Percentiles rank a stretch among this genome's conserved stretches.
Evolutionary conservation across 53 echinoderm and acorn worm genomes (phyloP).

Genomic region (Hippasteria phrygiana): DNA sequence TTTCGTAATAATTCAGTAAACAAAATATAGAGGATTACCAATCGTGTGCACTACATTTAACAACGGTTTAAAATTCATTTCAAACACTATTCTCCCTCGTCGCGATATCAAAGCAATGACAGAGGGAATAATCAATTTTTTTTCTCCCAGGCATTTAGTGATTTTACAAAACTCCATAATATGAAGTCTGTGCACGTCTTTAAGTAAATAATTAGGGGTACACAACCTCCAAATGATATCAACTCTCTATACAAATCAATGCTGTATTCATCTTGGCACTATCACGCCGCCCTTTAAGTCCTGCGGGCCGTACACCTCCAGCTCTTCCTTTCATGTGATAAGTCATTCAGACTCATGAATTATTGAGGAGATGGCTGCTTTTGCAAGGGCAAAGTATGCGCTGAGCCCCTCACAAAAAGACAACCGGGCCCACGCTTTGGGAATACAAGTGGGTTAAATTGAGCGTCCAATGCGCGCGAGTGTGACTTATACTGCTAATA

Average conservation of each 20-base stretch:
- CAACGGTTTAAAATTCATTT: too few relatives aligned
- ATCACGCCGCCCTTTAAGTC: background rate
- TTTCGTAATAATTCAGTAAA: too few relatives aligned
- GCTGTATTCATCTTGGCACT: background rate
- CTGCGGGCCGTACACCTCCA: background rate
- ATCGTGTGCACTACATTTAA: too few relatives aligned
- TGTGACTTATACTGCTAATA: too few relatives aligned
- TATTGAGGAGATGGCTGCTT: background rate
- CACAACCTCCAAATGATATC: background rate
- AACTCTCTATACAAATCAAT: background rate
- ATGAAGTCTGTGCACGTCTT: too few relatives aligned
- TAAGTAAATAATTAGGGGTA: too few relatives aligned
- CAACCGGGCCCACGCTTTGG: background rate
- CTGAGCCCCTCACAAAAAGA: background rate
- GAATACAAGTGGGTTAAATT: conserved; percentile 8
- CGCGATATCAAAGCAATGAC: too few relatives aligned
- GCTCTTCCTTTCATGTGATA: background rate
- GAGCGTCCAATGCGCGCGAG: background rate
- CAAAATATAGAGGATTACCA: too few relatives aligned
- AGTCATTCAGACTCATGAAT: conserved; percentile 21
- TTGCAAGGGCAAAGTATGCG: background rate
- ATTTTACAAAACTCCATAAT: too few relatives aligned
- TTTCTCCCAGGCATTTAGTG: too few relatives aligned
- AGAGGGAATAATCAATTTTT: too few relatives aligned
- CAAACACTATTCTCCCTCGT: too few relatives aligned